A percentile compares a stretch with the other conserved stretches of the same genome.
Conservation (phyloP, 2,113 vertebrate genomes). For the Cyphomyrus discorhynchus region DNA sequence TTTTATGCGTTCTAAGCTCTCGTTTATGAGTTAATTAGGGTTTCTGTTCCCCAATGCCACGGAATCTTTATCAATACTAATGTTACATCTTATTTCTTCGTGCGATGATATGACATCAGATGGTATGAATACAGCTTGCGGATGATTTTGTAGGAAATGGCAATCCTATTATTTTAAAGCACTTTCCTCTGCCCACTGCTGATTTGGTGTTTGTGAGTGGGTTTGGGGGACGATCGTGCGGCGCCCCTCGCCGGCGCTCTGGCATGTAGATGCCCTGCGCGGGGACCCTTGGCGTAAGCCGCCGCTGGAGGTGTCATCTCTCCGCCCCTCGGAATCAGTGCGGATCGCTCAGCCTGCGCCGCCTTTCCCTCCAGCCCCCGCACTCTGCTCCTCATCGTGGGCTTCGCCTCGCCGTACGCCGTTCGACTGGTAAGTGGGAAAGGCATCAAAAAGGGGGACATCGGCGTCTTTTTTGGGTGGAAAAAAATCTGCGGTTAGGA, state of each 20-base stretch:
- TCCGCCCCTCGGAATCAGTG: slow-evolving; percentile 55
- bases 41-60: background rate
- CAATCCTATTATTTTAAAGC: background rate
- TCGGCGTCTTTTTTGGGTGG: background rate
- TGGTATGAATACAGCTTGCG: background rate
- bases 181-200: background rate
- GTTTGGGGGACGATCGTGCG: background rate
- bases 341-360: slow-evolving; percentile 61
- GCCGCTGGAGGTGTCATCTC: slow-evolving; percentile 15
- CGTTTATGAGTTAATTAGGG: background rate
- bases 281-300: background rate
- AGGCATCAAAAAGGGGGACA: background rate
- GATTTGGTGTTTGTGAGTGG: background rate
- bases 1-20: background rate
- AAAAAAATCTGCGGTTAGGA: background rate
- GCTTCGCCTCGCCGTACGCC: slow-evolving; percentile 32
- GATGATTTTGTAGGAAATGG: background rate
- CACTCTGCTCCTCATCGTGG: slow-evolving; percentile 28
- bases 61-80: background rate
- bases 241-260: background rate
- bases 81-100: background rate
- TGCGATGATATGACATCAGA: background rate
- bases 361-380: slow-evolving; percentile 27
- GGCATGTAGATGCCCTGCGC: slow-evolving; percentile 4
- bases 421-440: slow-evolving; percentile 36